These are phyloP conservation scores for Silurus aristotelis DNA, from an alignment of 2,797 vertebrate genomes.

Conservation along the genomic window DNA sequence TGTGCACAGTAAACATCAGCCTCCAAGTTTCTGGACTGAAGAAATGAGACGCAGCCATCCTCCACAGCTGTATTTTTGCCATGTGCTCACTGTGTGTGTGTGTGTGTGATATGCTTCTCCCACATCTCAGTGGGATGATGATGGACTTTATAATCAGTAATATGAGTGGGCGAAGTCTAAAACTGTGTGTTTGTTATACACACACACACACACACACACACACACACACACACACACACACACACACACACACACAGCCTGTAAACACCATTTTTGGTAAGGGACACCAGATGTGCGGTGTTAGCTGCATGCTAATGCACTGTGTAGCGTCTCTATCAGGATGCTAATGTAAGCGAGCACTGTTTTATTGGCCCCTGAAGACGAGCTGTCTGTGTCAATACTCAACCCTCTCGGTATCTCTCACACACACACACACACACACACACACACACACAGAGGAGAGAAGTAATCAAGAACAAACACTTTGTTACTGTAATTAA, in stretches of 20 bases:
- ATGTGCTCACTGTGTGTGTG: slow-evolving; percentile 9
- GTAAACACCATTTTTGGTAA: too few species aligned
- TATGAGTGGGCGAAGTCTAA: neutral
- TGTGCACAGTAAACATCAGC: slow-evolving; percentile 24
- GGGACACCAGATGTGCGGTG: neutral
- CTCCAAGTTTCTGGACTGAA: slow-evolving; percentile 55
- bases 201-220: slow-evolving; percentile 6
- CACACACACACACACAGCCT: neutral
- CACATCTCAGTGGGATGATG: neutral
- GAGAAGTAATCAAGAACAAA: too few species aligned
- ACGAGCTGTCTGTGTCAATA: neutral
- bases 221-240: neutral
- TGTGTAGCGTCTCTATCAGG: neutral
- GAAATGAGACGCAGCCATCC: slow-evolving; percentile 41
- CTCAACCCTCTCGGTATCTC: neutral
- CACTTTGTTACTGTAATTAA: too few species aligned
- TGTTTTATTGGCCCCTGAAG: slow-evolving; percentile 9
- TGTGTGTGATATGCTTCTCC: neutral
- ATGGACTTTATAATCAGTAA: neutral
- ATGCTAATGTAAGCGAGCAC: neutral
- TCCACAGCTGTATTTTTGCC: slow-evolving; percentile 12
- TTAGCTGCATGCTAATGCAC: neutral
- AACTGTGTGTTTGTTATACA: too few species aligned
- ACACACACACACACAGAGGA: neutral
- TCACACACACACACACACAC: neutral